These are phyloP conservation scores for Propsilocerus akamusi DNA, from an alignment of 1,140 invertebrate species.

Conservation along the genomic window DNA sequence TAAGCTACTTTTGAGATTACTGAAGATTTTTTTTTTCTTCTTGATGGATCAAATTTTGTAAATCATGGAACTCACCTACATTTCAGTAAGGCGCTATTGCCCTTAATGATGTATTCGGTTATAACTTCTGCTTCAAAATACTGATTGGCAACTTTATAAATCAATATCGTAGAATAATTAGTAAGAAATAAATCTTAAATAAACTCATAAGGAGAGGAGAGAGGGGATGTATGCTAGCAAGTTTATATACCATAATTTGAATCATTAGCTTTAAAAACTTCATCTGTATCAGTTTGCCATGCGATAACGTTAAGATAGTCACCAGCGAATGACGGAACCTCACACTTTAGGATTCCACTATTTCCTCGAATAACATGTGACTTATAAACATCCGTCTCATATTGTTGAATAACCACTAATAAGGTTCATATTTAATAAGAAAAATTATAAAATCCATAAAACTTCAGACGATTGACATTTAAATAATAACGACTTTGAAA, in stretches of 20 bases:
- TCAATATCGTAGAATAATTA: conserved; percentile 9
- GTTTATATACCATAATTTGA: conserved; percentile 38
- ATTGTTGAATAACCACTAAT: conserved; percentile 70
- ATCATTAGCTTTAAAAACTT: conserved; percentile 34
- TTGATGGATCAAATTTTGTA: too few species aligned
- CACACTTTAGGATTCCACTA: conserved; percentile 82
- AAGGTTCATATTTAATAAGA: too few species aligned
- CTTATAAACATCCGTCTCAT: conserved; percentile 81
- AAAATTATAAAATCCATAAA: too few species aligned
- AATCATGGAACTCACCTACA: too few species aligned
- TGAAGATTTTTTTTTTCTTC: too few species aligned
- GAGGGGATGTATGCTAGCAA: conserved; percentile 12
- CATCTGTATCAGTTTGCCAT: conserved; percentile 69
- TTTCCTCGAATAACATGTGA: conserved; percentile 87
- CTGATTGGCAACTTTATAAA: conserved; percentile 63
- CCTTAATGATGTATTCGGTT: conserved; percentile 83
- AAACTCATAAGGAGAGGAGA: conserved; percentile 8
- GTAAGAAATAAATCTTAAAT: conserved; percentile 9
- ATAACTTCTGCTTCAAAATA: conserved; percentile 80
- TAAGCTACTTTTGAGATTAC: too few species aligned
- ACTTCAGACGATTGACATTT: too few species aligned
- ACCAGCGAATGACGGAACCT: conserved; percentile 79
- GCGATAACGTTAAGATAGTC: conserved; percentile 75
- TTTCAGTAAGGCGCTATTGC: conserved; percentile 81
- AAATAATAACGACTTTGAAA: too few species aligned